Base-by-base conservation (phyloP, 1,140 invertebrate genomes). In the Stratiolaelaps scimitus region DNA sequence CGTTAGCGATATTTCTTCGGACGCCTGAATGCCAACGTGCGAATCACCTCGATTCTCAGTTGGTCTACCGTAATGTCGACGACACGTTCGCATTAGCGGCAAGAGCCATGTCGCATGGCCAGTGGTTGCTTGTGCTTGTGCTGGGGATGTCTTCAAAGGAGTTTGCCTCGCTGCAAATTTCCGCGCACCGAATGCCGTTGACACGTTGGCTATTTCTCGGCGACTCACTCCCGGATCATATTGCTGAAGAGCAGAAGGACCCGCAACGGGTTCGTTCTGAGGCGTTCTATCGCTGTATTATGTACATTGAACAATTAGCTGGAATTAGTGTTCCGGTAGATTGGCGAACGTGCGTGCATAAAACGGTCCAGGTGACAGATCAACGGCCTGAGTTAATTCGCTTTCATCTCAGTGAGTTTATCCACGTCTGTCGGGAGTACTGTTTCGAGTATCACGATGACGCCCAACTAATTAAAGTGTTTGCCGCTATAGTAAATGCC, bases 251-350 rank as follows among this genome's bases (percentile, higher is more conserved):
- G 23, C 53, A 60, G 17, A n/a, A 60, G 23, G 10, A 40, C 10
- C 10, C 34, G 34, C 4, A 40, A 10, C 34, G 4, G 34, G 4
- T 40, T 10, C 4, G 34, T 40, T 10, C 5, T 40, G 34, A 40
- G 4, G 5, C 34, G 4, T 40, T 40, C 34, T 40, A 40, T 40
- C 34, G 34, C 34, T 40, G 34, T 40, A 40, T 40, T 40, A 40
- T 40, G 26, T 60, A 26, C 23, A 23, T 60, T 2, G 53, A 26
- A 15, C 26, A 26, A 15, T 23, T 23, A 6, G 26, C 15, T 29
- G 53, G 23, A 17, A 20, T 60, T 23, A 60, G 53, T 34, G 17
- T 60, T 17, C 53, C 53, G 15, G 34, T 60, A 26, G 53, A 60
- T 23, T 60, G 53, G 53, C 17, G 53, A 26, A 60, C n/a, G 26